phyloP scores from a whole-genome alignment of 2,888 invertebrate species.

The Lasioglossum pauxillum region DNA sequence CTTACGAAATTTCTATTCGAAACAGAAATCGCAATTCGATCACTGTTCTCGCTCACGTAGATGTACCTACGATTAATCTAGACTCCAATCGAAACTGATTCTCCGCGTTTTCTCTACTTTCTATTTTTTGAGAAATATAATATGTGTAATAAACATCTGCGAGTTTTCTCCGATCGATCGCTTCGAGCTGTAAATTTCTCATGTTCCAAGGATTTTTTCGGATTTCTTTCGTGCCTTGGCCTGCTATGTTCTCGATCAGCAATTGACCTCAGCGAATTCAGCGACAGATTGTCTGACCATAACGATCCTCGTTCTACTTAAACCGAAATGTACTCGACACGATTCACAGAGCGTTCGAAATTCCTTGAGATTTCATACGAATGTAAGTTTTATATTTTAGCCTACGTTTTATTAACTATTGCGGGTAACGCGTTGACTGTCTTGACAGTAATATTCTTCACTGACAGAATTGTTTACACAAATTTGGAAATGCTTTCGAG shows the following conservation, averaged over 20 bases:
- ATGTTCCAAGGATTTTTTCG: slow-evolving; percentile 4
- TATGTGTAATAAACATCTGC: background rate
- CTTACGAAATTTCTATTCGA: background rate
- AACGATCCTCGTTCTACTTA: slow-evolving; percentile 28
- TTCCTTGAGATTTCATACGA: background rate
- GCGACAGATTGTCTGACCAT: slow-evolving; percentile 19
- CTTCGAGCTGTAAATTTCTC: slow-evolving; percentile 42
- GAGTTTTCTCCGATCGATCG: slow-evolving; percentile 28
- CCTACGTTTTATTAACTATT: background rate
- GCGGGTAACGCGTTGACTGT: background rate
- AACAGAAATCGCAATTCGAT: background rate
- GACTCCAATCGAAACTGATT: background rate
- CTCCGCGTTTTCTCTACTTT: background rate
- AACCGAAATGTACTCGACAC: background rate
- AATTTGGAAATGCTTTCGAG: too few relatives aligned
- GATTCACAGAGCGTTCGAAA: background rate
- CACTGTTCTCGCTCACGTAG: slow-evolving; percentile 10
- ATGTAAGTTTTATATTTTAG: background rate
- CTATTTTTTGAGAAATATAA: background rate
- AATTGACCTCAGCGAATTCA: background rate
- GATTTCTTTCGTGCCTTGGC: background rate
- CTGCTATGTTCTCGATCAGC: background rate
- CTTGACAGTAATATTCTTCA: too few relatives aligned
- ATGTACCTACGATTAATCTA: background rate
- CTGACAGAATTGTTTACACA: too few relatives aligned